These are phyloP conservation scores for Lordiphosa stackelbergi DNA, from an alignment of 1,140 invertebrate species.

Conservation along the genomic window DNA sequence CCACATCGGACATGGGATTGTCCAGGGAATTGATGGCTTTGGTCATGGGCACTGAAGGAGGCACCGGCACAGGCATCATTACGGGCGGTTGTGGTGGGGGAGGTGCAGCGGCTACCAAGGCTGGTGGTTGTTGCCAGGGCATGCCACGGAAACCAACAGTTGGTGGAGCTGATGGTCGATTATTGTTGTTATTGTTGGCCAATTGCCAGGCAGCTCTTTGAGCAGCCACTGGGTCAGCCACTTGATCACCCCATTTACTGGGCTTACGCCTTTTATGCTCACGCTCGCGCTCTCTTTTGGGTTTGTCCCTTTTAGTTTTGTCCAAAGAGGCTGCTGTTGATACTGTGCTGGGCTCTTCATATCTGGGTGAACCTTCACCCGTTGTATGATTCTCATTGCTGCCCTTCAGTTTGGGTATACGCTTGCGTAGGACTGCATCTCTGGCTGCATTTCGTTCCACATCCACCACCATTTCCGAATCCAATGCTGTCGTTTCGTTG, in stretches of 20 bases:
- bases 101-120: slow-evolving; percentile 40
- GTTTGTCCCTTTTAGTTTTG: slow-evolving; percentile 21
- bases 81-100: slow-evolving; percentile 60
- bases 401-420: slow-evolving; percentile 65
- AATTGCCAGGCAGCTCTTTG: slow-evolving; percentile 57
- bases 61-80: slow-evolving; percentile 43
- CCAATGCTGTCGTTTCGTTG: not conserved
- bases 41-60: slow-evolving; percentile 33
- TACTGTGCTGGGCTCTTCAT: slow-evolving; percentile 39
- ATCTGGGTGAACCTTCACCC: slow-evolving; percentile 45
- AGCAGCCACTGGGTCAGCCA: slow-evolving; percentile 42
- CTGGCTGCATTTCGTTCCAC: slow-evolving; percentile 60
- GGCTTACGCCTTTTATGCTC: slow-evolving; percentile 58
- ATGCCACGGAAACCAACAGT: slow-evolving; percentile 39
- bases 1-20: slow-evolving; percentile 71
- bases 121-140: slow-evolving; percentile 61
- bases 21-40: slow-evolving; percentile 73
- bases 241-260: slow-evolving; percentile 69
- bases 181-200: slow-evolving; percentile 26
- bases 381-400: slow-evolving; percentile 47
- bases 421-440: slow-evolving; percentile 65
- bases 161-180: slow-evolving; percentile 3
- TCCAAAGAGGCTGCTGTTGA: slow-evolving; percentile 15
- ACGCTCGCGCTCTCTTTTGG: slow-evolving; percentile 29
- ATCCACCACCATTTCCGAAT: slow-evolving; percentile 25